Conservation (phyloP, 2,113 vertebrate genomes). For the Haplochromis burtoni region DNA sequence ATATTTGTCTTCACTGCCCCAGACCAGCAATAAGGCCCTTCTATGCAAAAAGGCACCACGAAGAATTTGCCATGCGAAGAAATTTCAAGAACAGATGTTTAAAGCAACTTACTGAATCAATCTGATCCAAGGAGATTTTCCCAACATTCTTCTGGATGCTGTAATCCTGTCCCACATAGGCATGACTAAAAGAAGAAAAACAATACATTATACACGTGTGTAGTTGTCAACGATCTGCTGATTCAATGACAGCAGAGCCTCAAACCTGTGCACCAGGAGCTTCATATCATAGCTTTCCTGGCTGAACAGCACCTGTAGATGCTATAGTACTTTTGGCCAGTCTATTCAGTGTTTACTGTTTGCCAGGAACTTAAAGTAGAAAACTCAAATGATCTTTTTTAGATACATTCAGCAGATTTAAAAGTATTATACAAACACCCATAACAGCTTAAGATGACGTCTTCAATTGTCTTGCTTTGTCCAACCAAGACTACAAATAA, state of each 20-base stretch:
- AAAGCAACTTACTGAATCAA: constrained; percentile 82
- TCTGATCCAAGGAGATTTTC: constrained; percentile 91
- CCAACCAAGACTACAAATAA: not conserved
- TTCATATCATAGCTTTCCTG: not conserved
- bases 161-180: constrained; percentile 94
- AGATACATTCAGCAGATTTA: not conserved
- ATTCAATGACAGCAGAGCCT: not conserved
- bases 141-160: constrained; percentile 82
- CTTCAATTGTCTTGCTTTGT: not conserved
- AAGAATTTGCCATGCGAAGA: not conserved
- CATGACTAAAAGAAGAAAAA: constrained; percentile 75
- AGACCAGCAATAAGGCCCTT: not conserved
- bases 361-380: not conserved
- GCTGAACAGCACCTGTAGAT: not conserved
- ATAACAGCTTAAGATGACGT: not conserved
- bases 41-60: not conserved
- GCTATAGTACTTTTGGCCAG: not conserved
- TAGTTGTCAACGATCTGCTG: not conserved
- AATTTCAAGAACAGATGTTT: not conserved
- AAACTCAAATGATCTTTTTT: not conserved
- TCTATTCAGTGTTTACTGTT: not conserved
- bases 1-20: not conserved
- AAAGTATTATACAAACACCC: not conserved
- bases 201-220: not conserved
- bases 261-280: not conserved